phyloP scores from a whole-genome alignment of 2,113 vertebrate genomes.

The Drymodes brunneopygia region DNA sequence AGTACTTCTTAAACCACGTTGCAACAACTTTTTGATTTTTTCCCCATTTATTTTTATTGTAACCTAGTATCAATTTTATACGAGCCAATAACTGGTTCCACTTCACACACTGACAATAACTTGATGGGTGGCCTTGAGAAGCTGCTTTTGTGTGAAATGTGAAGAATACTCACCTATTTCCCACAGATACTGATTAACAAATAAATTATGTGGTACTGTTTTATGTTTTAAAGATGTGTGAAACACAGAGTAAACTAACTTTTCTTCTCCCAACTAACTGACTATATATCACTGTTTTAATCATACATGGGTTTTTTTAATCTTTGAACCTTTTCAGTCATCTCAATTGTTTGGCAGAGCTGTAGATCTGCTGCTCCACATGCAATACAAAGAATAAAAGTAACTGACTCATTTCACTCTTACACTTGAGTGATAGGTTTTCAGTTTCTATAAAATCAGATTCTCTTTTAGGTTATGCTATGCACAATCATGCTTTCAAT shows the following conservation, averaged over 20 bases:
- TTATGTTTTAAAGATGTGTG: not conserved
- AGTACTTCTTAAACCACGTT: not conserved
- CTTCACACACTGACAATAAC: not conserved
- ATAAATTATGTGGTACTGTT: not conserved
- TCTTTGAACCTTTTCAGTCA: not conserved
- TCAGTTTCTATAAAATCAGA: not conserved
- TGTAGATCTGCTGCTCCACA: not conserved
- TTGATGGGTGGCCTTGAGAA: not conserved
- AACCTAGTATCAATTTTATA: not conserved
- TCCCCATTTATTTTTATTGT: not conserved
- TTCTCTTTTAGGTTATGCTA: not conserved
- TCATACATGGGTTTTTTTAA: not conserved
- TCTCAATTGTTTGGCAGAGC: not conserved
- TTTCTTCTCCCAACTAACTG: not conserved
- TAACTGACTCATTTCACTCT: not conserved
- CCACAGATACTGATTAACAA: not conserved
- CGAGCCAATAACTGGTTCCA: not conserved
- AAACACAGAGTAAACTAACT: not conserved
- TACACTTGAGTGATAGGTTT: not conserved
- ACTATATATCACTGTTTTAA: not conserved
- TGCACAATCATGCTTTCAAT: not conserved
- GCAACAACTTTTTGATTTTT: not conserved
- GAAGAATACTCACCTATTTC: constrained; percentile 38
- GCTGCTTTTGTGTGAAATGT: not conserved
- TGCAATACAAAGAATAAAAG: not conserved